A percentile compares a stretch with the other conserved stretches of the same genome.
These are phyloP conservation scores for Cremastinae sp. DNA, from an alignment of 2,888 invertebrate species.

Conservation along the genomic window DNA sequence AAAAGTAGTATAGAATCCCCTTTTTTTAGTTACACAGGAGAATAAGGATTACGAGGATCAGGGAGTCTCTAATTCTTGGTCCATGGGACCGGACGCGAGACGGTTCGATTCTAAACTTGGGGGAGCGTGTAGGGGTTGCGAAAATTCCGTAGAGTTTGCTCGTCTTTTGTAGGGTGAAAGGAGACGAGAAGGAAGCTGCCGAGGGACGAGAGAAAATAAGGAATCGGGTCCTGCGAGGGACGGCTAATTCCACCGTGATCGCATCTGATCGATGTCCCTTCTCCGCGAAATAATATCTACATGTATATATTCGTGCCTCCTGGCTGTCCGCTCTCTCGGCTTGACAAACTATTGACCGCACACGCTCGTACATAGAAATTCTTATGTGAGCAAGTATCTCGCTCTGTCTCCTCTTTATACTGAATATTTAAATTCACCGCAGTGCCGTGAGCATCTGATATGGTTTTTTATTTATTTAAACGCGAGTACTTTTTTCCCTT, in stretches of 20 bases:
- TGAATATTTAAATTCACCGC: slow-evolving; percentile 62
- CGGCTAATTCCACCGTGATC: slow-evolving; percentile 79
- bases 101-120: slow-evolving; percentile 32
- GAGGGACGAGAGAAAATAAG: slow-evolving; percentile 65
- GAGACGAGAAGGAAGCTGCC: slow-evolving; percentile 49
- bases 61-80: slow-evolving; percentile 29
- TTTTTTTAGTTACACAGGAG: slow-evolving; percentile 31
- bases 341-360: slow-evolving; percentile 64
- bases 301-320: slow-evolving; percentile 25
- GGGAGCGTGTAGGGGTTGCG: slow-evolving; percentile 47
- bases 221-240: slow-evolving; percentile 77
- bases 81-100: slow-evolving; percentile 18
- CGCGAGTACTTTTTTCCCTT: not conserved
- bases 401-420: slow-evolving; percentile 49
- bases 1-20: slow-evolving; percentile 50
- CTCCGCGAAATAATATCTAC: slow-evolving; percentile 50
- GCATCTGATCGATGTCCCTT: slow-evolving; percentile 79
- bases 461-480: slow-evolving; percentile 15
- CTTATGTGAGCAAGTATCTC: slow-evolving; percentile 32
- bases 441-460: slow-evolving; percentile 54
- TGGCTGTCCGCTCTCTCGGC: slow-evolving; percentile 49
- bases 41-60: slow-evolving; percentile 57
- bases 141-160: slow-evolving; percentile 48
- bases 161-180: slow-evolving; percentile 60
- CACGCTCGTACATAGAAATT: slow-evolving; percentile 12